Evolutionary conservation across 2,888 invertebrate genomes (phyloP).

Genomic region (Herminia tarsipennalis): DNA sequence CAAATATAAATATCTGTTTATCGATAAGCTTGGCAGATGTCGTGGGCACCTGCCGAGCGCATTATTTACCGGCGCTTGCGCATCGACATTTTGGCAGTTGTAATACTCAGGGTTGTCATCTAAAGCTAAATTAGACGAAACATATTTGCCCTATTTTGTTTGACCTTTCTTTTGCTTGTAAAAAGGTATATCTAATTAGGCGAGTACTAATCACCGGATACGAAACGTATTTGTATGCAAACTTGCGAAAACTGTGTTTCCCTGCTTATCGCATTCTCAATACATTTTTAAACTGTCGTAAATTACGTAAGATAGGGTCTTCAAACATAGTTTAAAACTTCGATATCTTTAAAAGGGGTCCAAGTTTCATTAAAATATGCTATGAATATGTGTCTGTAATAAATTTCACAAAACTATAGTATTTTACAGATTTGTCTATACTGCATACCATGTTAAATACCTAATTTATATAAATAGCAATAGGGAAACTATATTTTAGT

Average conservation of each 20-base stretch:
- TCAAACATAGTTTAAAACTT: constrained; percentile 12
- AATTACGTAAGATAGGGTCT: no score
- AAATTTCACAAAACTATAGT: no score
- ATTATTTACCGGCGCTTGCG: constrained; percentile 29
- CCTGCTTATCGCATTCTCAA: constrained; percentile 69
- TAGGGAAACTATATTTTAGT: constrained; percentile 1
- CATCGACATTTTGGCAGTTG: constrained; percentile 24
- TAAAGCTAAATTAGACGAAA: background rate
- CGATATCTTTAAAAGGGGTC: background rate
- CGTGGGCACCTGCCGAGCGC: constrained; percentile 33
- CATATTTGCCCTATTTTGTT: background rate
- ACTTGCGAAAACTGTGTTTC: constrained; percentile 62
- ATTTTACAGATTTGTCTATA: no score
- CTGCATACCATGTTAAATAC: no score
- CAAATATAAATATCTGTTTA: constrained; percentile 38
- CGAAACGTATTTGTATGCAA: constrained; percentile 39
- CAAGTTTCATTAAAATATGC: background rate
- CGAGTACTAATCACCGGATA: constrained; percentile 37
- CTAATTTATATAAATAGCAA: no score
- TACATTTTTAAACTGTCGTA: constrained; percentile 51
- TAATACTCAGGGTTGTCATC: constrained; percentile 19
- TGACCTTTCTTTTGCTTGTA: constrained; percentile 1
- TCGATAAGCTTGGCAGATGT: constrained; percentile 49
- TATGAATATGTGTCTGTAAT: no score
- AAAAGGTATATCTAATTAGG: constrained; percentile 26